phyloP scores from a whole-genome alignment of 2,113 vertebrate species.

The Scalopus aquaticus region DNA sequence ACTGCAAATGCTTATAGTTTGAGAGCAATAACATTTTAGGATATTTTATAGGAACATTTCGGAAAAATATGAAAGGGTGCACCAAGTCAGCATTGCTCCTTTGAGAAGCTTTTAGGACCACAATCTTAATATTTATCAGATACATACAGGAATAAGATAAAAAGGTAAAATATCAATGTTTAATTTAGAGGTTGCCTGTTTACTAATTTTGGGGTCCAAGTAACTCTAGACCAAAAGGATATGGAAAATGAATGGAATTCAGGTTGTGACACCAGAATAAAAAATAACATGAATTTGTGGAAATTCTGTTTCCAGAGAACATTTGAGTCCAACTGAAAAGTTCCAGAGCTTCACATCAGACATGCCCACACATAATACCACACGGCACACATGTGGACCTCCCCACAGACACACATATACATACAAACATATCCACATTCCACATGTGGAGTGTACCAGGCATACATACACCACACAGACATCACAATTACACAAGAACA shows the following conservation, averaged over 20 bases:
- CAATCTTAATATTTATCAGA: not conserved
- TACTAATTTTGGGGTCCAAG: not conserved
- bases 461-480: not conserved
- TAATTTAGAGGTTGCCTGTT: conserved; percentile 39
- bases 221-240: not conserved
- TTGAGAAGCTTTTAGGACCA: not conserved
- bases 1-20: not conserved
- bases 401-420: not conserved
- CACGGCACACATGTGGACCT: not conserved
- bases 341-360: not conserved
- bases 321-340: not conserved
- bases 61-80: not conserved
- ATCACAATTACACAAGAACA: not conserved
- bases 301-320: not conserved
- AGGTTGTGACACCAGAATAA: not conserved
- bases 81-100: conserved; percentile 13
- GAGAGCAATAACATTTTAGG: not conserved
- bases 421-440: not conserved
- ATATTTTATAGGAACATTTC: conserved; percentile 18
- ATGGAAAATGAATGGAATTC: not conserved
- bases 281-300: not conserved
- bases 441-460: not conserved
- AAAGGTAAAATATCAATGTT: conserved; percentile 14
- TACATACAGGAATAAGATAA: not conserved
- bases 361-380: not conserved